A percentile compares a stretch with the other conserved stretches of the same genome.
phyloP scores from a whole-genome alignment of 2,113 vertebrate species.

The Donacobius atricapilla region DNA sequence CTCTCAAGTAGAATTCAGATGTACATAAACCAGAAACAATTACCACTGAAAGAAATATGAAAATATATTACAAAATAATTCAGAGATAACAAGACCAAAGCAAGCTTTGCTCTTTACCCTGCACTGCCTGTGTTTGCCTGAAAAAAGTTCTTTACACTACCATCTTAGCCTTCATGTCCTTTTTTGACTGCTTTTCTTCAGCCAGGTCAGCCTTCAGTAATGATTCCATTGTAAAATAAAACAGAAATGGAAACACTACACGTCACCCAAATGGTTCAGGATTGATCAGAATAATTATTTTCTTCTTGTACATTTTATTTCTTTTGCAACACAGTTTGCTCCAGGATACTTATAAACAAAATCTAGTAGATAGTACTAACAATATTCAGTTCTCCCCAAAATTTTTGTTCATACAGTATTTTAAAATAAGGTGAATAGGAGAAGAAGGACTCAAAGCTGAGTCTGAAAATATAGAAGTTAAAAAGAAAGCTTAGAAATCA shows the following conservation, averaged over 20 bases:
- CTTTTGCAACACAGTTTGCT: neutral
- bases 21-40: neutral
- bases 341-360: neutral
- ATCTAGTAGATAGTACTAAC: no score
- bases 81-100: fast-evolving
- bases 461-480: neutral
- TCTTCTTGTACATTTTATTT: neutral
- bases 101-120: neutral
- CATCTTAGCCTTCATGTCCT: neutral
- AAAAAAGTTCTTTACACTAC: neutral
- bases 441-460: neutral
- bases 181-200: neutral
- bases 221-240: neutral
- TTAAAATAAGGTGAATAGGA: neutral
- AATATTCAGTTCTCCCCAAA: neutral
- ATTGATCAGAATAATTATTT: neutral
- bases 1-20: neutral
- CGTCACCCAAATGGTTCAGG: neutral
- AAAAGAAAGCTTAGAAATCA: neutral
- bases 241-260: neutral
- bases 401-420: neutral
- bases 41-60: neutral
- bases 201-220: neutral
- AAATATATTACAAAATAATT: neutral
- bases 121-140: neutral